phyloP scores from a whole-genome alignment of 2,113 vertebrate species.

The Nannospalax galili region DNA sequence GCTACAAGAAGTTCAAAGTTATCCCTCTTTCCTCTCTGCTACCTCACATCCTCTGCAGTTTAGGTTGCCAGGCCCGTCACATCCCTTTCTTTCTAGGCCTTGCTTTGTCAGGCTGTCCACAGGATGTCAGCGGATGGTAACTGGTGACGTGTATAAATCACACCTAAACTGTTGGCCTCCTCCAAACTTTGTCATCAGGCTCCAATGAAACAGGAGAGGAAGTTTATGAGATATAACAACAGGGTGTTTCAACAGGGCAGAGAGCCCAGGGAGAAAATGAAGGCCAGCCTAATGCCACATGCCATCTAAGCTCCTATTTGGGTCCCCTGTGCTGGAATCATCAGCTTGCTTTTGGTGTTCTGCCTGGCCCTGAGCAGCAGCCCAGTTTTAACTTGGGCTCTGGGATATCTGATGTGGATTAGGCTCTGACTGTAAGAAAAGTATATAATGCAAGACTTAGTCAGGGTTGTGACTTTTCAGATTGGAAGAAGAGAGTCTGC shows the following conservation, averaged over 20 bases:
- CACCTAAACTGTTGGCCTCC: constrained; percentile 37
- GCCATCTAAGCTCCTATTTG: constrained; percentile 56
- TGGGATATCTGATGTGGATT: background rate
- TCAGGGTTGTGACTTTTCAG: background rate
- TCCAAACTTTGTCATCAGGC: constrained; percentile 56
- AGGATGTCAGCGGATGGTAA: constrained; percentile 25
- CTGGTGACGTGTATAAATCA: constrained; percentile 45
- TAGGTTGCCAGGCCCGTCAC: background rate
- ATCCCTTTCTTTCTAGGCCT: constrained; percentile 19
- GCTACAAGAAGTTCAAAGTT: constrained; percentile 28
- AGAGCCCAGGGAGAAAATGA: constrained; percentile 72
- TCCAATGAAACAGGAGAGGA: constrained; percentile 71
- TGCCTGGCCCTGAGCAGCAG: background rate
- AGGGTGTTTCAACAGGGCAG: constrained; percentile 70
- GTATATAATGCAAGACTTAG: background rate
- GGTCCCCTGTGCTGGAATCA: background rate
- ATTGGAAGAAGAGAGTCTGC: background rate
- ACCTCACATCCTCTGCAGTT: background rate
- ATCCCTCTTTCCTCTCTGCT: constrained; percentile 32
- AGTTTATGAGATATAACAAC: constrained; percentile 68
- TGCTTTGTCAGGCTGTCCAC: background rate
- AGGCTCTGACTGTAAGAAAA: constrained; percentile 11
- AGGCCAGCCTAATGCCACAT: constrained; percentile 45
- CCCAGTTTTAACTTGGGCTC: background rate
- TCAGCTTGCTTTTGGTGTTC: background rate